These are phyloP conservation scores for Enoplosus armatus DNA, from an alignment of 2,797 vertebrate genomes.

Conservation along the genomic window DNA sequence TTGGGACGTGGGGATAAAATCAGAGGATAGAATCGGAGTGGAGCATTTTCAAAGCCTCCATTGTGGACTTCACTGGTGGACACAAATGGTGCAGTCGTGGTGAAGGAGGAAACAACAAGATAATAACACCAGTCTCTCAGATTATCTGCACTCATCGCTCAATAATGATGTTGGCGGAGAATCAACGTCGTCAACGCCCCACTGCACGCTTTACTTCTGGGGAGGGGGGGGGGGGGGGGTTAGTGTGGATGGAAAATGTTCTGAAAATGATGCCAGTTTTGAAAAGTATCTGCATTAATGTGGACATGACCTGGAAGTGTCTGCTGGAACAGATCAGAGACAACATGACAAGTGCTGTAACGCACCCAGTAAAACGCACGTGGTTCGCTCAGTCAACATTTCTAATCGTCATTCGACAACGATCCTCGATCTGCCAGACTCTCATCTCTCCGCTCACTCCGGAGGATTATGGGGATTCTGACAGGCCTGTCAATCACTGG, in stretches of 20 bases:
- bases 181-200: not conserved
- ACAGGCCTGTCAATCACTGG: constrained; percentile 61
- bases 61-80: not conserved
- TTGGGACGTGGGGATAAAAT: no score
- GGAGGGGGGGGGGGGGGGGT: no score
- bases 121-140: not conserved
- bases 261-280: not conserved
- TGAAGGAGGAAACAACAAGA: not conserved
- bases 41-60: not conserved
- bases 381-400: constrained; percentile 2
- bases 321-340: constrained; percentile 23
- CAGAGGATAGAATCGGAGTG: not conserved
- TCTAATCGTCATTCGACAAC: constrained; percentile 6
- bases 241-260: not conserved
- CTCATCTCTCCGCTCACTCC: constrained; percentile 6
- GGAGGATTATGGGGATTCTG: constrained; percentile 40
- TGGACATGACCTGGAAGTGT: constrained; percentile 29
- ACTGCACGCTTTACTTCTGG: no score
- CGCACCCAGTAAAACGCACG: not conserved
- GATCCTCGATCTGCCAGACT: constrained; percentile 24
- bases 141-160: not conserved
- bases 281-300: not conserved
- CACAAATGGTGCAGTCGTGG: not conserved
- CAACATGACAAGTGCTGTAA: constrained; percentile 3
- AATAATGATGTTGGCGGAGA: not conserved